Evolutionary conservation across 2,888 invertebrate species (phyloP).

Genomic region (Platycnemis pennipes): DNA sequence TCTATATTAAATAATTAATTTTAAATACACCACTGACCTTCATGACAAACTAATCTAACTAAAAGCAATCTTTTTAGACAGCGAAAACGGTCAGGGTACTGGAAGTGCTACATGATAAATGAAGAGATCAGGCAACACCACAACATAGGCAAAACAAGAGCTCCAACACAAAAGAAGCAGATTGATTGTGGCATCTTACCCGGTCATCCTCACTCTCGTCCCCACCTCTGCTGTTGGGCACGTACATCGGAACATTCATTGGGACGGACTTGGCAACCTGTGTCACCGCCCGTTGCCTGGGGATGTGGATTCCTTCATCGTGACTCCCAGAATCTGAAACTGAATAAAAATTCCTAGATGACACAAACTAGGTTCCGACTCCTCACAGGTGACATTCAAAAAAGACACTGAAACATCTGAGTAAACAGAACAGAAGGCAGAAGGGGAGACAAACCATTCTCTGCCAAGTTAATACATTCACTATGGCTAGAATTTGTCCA

Average conservation of each 20-base stretch:
- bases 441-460: too few relatives aligned
- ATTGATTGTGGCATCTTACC: slow-evolving; percentile 77
- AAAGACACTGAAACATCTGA: too few relatives aligned
- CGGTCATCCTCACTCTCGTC: slow-evolving; percentile 81
- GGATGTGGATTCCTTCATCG: slow-evolving; percentile 83
- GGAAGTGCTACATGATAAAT: too few relatives aligned
- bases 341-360: not conserved
- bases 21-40: too few relatives aligned
- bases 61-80: too few relatives aligned
- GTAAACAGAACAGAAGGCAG: too few relatives aligned
- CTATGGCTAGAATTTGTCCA: too few relatives aligned
- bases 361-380: slow-evolving; percentile 48
- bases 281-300: slow-evolving; percentile 79
- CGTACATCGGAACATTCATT: slow-evolving; percentile 86
- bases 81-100: too few relatives aligned
- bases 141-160: not conserved
- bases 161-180: not conserved
- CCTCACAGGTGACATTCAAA: slow-evolving; percentile 68
- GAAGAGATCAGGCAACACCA: too few relatives aligned
- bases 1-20: too few relatives aligned
- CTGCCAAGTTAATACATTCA: too few relatives aligned
- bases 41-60: too few relatives aligned
- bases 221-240: slow-evolving; percentile 76
- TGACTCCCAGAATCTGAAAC: slow-evolving; percentile 80
- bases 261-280: slow-evolving; percentile 88